phyloP scores from a whole-genome alignment of 2,113 vertebrate genomes.

The Pyrgilauda ruficollis region DNA sequence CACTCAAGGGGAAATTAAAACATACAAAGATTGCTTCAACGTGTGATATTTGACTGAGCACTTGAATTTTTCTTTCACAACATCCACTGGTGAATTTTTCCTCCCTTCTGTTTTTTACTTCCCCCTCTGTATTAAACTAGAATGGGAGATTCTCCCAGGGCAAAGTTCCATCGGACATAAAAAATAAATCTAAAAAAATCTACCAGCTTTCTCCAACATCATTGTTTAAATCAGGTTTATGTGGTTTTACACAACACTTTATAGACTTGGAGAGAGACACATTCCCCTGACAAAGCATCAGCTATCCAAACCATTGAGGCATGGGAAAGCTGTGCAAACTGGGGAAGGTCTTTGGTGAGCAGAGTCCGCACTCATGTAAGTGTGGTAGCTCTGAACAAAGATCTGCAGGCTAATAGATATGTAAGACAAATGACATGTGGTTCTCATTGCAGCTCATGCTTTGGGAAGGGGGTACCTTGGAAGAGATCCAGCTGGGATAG shows the following conservation, averaged over 20 bases:
- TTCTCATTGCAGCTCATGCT: conserved; percentile 53
- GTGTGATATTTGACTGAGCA: not conserved
- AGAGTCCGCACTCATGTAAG: conserved; percentile 1
- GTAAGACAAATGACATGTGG: conserved; percentile 63
- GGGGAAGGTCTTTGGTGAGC: not conserved
- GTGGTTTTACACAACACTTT: conserved; percentile 14
- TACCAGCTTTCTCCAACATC: not conserved
- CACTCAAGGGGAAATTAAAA: conserved; percentile 8
- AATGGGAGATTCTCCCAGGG: not conserved
- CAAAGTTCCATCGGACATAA: not conserved
- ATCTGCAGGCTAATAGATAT: conserved; percentile 60
- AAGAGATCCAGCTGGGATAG: conserved; percentile 46
- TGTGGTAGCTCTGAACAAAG: conserved; percentile 53
- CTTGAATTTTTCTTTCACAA: not conserved
- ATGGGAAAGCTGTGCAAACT: not conserved
- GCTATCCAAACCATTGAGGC: not conserved
- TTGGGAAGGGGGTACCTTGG: conserved; percentile 49
- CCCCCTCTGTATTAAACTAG: not conserved
- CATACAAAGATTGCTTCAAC: not conserved
- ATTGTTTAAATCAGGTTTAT: conserved; percentile 28
- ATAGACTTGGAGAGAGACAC: not conserved
- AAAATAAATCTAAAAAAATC: not conserved
- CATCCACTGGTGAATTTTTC: not conserved
- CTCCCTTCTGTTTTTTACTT: not conserved
- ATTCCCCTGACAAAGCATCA: not conserved